phyloP scores from a whole-genome alignment of 2,113 vertebrate species.

The Corvus moneduloides region DNA sequence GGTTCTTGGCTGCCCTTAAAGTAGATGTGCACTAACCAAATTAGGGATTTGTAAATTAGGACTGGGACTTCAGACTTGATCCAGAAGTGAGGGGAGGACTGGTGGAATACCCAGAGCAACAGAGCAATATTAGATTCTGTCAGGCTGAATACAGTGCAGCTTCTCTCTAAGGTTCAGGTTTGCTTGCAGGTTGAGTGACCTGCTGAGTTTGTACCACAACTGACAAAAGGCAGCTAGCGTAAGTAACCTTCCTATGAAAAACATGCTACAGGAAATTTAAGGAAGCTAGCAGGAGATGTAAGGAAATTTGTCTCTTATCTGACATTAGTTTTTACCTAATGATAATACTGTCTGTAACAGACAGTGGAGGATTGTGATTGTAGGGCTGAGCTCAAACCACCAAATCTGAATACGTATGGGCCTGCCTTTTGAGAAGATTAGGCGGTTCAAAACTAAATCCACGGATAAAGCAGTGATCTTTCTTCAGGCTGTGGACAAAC shows the following conservation, averaged over 20 bases:
- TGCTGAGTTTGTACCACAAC: neutral
- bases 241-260: neutral
- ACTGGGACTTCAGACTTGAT: conserved; percentile 9
- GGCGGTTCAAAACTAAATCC: conserved; percentile 20
- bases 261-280: neutral
- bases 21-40: conserved; percentile 1
- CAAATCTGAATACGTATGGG: conserved; percentile 29
- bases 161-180: neutral
- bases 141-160: neutral
- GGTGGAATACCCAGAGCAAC: conserved; percentile 34
- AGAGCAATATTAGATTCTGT: conserved; percentile 31
- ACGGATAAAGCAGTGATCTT: conserved; percentile 18
- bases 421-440: conserved; percentile 35
- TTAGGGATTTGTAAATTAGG: conserved; percentile 50
- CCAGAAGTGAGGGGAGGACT: neutral
- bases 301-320: neutral
- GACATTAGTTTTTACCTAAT: neutral
- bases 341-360: neutral
- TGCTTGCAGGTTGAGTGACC: neutral
- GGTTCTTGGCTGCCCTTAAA: conserved; percentile 26
- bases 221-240: neutral
- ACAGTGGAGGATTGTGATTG: neutral
- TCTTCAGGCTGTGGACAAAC: conserved; percentile 6
- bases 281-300: neutral
- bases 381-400: conserved; percentile 10